phyloP scores from a whole-genome alignment of 1,140 invertebrate genomes.

The Dendrolimus punctatus region DNA sequence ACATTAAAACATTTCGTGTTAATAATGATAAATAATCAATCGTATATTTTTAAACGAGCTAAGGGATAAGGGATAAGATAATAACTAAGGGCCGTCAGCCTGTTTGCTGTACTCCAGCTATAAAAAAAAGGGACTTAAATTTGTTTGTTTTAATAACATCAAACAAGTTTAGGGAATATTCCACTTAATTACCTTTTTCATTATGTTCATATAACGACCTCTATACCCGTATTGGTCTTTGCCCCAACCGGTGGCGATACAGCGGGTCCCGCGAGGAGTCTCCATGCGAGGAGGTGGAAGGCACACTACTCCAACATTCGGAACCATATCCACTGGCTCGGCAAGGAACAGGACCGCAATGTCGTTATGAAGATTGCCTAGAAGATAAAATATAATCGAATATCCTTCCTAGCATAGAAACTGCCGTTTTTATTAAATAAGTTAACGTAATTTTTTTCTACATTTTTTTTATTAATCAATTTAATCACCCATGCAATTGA shows the following conservation, averaged over 20 bases:
- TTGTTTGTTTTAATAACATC: too few relatives aligned
- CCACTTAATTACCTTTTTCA: slow-evolving; percentile 4
- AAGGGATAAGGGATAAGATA: too few relatives aligned
- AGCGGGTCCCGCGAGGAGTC: slow-evolving; percentile 77
- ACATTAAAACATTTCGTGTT: too few relatives aligned
- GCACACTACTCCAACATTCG: slow-evolving; percentile 82
- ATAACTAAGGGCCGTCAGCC: too few relatives aligned
- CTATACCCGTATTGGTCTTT: slow-evolving; percentile 74
- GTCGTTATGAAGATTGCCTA: slow-evolving; percentile 35
- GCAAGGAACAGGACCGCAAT: slow-evolving; percentile 31
- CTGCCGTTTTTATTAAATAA: background rate
- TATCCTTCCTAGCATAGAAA: slow-evolving; percentile 2
- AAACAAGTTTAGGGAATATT: too few relatives aligned
- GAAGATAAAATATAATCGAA: slow-evolving; percentile 1
- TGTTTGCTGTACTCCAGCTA: too few relatives aligned
- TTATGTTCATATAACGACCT: slow-evolving; percentile 20
- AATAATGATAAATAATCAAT: too few relatives aligned
- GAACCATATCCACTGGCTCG: slow-evolving; percentile 32
- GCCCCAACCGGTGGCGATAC: slow-evolving; percentile 81
- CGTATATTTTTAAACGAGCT: too few relatives aligned
- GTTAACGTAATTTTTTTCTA: slow-evolving; percentile 2
- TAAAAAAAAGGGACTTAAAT: too few relatives aligned
- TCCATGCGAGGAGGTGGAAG: slow-evolving; percentile 73
- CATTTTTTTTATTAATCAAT: too few relatives aligned
- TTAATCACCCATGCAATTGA: too few relatives aligned